These are phyloP conservation scores for Orchestes rusci DNA, from an alignment of 2,888 invertebrate genomes.

Conservation along the genomic window DNA sequence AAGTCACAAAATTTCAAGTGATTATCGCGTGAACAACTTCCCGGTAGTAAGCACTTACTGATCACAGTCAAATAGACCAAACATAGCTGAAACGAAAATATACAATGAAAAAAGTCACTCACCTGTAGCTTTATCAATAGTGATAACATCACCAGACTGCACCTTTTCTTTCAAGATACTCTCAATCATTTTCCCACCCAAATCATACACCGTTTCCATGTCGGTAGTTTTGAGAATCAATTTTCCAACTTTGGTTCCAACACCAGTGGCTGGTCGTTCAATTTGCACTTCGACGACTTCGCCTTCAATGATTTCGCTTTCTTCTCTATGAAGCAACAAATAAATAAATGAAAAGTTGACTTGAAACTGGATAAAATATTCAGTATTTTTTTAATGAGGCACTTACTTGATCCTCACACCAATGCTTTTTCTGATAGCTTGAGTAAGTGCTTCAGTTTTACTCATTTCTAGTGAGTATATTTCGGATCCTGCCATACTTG, in stretches of 20 bases:
- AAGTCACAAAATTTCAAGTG: too few relatives aligned
- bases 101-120: too few relatives aligned
- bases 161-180: slow-evolving; percentile 93
- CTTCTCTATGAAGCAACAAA: slow-evolving; percentile 65
- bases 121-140: slow-evolving; percentile 97
- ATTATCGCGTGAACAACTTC: too few relatives aligned
- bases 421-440: slow-evolving; percentile 94
- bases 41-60: too few relatives aligned
- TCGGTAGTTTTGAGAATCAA: slow-evolving; percentile 97
- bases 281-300: slow-evolving; percentile 98
- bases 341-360: slow-evolving; percentile 4
- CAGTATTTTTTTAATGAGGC: slow-evolving; percentile 4
- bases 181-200: slow-evolving; percentile 98
- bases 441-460: slow-evolving; percentile 96
- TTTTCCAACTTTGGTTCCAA: slow-evolving; percentile 83
- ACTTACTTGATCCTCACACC: slow-evolving; percentile 65
- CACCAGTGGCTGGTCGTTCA: slow-evolving; percentile 87
- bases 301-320: slow-evolving; percentile 97
- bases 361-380: slow-evolving; percentile 6
- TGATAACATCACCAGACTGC: slow-evolving; percentile 93
- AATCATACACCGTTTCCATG: slow-evolving; percentile 99
- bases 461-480: slow-evolving; percentile 98
- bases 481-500: slow-evolving; percentile 97
- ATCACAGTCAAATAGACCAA: too few relatives aligned
- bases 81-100: too few relatives aligned